Conservation (phyloP, 2,113 vertebrate species). For the Cryptomyrus ogoouensis region DNA sequence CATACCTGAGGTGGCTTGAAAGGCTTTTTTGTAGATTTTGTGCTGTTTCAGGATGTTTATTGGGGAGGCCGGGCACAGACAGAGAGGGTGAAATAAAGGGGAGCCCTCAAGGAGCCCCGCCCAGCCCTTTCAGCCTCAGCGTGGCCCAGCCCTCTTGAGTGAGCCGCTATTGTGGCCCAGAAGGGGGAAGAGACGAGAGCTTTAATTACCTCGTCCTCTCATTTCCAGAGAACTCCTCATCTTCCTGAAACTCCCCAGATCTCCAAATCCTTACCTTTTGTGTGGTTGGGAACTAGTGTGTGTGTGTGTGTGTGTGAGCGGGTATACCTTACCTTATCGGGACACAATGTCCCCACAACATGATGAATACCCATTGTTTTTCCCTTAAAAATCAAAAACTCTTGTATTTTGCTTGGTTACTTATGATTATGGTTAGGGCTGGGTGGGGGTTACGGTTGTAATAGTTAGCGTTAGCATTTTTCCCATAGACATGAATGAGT, state of each 20-base stretch:
- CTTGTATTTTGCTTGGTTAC: too few species aligned
- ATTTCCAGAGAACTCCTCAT: conserved; percentile 44
- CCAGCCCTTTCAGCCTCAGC: conserved; percentile 34
- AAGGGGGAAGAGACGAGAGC: conserved; percentile 25
- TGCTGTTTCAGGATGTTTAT: conserved; percentile 7
- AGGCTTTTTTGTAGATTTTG: not conserved
- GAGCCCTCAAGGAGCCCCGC: conserved; percentile 34
- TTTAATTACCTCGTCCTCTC: conserved; percentile 50
- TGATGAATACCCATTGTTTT: too few species aligned
- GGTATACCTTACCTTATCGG: too few species aligned
- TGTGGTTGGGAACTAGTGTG: conserved; percentile 10
- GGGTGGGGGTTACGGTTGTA: too few species aligned
- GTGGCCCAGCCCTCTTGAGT: conserved; percentile 32
- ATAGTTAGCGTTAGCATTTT: too few species aligned
- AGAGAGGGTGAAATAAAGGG: not conserved
- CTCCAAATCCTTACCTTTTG: conserved; percentile 26
- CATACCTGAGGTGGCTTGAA: not conserved
- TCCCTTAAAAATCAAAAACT: too few species aligned
- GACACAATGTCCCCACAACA: too few species aligned
- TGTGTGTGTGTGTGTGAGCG: not conserved
- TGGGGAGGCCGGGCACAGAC: not conserved
- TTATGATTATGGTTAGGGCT: too few species aligned
- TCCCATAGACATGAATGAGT: too few species aligned
- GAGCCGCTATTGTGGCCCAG: conserved; percentile 25
- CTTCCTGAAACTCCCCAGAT: conserved; percentile 36